A percentile compares a stretch with the other conserved stretches of the same genome.
phyloP scores from a whole-genome alignment of 1,140 invertebrate species.

The Chelonus insularis region DNA sequence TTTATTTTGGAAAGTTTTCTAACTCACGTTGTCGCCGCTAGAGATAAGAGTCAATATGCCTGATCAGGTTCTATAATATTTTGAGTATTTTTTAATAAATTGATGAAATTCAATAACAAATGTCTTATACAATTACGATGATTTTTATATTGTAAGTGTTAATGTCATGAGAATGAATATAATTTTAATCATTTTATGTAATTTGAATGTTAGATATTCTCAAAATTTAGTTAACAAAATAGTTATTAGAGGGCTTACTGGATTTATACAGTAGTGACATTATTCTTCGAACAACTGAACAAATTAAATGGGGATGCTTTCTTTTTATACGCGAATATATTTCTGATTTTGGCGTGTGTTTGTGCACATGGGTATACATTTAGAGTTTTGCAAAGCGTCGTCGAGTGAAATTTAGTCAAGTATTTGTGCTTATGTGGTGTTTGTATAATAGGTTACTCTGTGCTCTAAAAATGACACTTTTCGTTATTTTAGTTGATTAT shows the following conservation, averaged over 20 bases:
- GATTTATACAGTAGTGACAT: not conserved
- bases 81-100: not conserved
- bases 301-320: too few species aligned
- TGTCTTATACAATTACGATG: not conserved
- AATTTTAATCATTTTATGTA: too few species aligned
- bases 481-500: constrained; percentile 32
- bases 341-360: too few species aligned
- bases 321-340: not conserved
- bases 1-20: too few species aligned
- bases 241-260: not conserved
- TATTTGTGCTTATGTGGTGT: constrained; percentile 51
- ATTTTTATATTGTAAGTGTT: too few species aligned
- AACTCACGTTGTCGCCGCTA: too few species aligned
- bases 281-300: not conserved
- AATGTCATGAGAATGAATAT: too few species aligned
- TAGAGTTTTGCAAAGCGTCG: not conserved
- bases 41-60: too few species aligned
- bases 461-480: constrained; percentile 54
- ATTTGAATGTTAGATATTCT: too few species aligned
- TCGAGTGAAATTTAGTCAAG: not conserved
- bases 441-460: constrained; percentile 55
- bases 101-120: not conserved
- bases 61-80: too few species aligned
- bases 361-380: too few species aligned
- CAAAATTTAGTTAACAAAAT: not conserved